A percentile compares a stretch with the other conserved stretches of the same genome.
Evolutionary conservation across 1,140 invertebrate genomes (phyloP).

Genomic region (Sarcophaga peregrina): DNA sequence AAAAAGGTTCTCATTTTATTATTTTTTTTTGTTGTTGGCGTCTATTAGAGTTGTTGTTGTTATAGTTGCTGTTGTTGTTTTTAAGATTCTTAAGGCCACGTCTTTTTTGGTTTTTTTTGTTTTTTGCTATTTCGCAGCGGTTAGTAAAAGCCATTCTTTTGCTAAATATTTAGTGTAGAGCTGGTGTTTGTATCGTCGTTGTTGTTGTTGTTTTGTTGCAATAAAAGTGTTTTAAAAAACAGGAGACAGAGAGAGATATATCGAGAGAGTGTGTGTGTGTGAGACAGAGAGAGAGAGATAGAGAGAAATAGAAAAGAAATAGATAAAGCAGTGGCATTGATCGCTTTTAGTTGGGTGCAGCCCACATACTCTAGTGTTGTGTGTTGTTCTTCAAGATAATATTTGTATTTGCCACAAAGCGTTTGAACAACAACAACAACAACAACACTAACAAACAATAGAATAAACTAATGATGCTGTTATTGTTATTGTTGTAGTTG

Average conservation of each 20-base stretch:
- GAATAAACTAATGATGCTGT: not conserved
- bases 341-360: constrained; percentile 51
- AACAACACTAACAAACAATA: too few species aligned
- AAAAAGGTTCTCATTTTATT: not conserved
- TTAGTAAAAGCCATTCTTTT: not conserved
- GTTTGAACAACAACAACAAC: too few species aligned
- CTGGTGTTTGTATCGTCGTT: not conserved
- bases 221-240: not conserved
- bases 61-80: not conserved
- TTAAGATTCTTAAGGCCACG: not conserved
- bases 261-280: too few species aligned
- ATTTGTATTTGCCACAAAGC: not conserved
- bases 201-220: not conserved
- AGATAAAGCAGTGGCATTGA: constrained; percentile 45
- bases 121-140: not conserved
- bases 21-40: too few species aligned
- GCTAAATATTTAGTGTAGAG: not conserved
- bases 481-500: constrained; percentile 59
- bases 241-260: too few species aligned
- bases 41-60: not conserved
- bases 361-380: constrained; percentile 27
- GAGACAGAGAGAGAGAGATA: too few species aligned
- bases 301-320: not conserved
- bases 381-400: constrained; percentile 20
- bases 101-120: not conserved